phyloP scores from a whole-genome alignment of 2,113 vertebrate species.

The Eurystomus gularis region DNA sequence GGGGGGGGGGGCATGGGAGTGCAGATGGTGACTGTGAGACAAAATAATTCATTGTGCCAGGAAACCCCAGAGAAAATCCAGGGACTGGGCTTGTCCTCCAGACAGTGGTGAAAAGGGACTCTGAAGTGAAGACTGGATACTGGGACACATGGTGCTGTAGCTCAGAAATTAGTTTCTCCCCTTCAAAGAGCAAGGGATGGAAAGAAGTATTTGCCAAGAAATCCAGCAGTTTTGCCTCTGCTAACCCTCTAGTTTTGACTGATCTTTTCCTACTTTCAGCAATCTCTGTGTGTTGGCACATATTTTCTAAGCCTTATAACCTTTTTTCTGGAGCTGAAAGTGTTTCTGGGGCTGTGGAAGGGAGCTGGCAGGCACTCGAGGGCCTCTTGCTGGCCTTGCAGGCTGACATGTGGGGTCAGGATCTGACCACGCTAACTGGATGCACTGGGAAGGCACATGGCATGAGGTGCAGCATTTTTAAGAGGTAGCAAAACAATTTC shows the following conservation, averaged over 20 bases:
- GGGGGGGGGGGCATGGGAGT: too few species aligned
- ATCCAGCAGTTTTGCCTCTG: background rate
- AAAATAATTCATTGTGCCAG: background rate
- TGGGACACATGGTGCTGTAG: background rate
- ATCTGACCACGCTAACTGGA: accelerated
- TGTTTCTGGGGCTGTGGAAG: background rate
- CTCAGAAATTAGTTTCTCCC: background rate
- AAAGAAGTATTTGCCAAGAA: background rate
- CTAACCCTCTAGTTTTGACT: background rate
- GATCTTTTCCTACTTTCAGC: background rate
- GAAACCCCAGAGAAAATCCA: background rate
- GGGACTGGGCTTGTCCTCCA: background rate
- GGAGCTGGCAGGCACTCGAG: background rate
- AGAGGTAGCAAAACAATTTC: background rate
- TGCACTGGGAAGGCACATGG: background rate
- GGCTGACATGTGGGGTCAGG: background rate
- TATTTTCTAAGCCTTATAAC: background rate
- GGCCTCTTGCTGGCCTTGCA: background rate
- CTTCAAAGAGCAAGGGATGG: background rate
- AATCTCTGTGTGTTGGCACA: background rate
- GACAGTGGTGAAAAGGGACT: background rate
- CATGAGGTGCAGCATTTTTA: background rate
- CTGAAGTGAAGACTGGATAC: background rate
- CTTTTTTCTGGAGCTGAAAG: background rate
- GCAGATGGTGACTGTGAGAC: background rate